Evolutionary conservation across 2,797 vertebrate genomes (phyloP), one percentile per base, ranked within the genome.

Genomic region (Pangasius djambal): DNA sequence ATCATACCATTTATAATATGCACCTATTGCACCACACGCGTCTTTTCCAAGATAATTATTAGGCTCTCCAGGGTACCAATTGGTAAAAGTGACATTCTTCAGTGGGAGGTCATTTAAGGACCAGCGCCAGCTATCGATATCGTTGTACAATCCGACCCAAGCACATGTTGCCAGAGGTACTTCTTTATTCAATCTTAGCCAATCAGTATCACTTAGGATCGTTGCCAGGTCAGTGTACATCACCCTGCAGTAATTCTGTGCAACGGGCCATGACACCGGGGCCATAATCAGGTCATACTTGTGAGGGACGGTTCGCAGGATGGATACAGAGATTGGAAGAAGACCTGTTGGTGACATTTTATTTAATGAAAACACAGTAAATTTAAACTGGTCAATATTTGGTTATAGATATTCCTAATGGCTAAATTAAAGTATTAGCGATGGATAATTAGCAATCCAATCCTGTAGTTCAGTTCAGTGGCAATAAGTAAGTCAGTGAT

Each of bases 191-290:
- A 69, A 67, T 50, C 40, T n/a, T 20, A 69, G n/a, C 83, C 63
- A 69, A 12, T 85, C 63, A 20, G 3, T 22, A 85, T 69, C 63
- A n/a, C 40, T 52, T 10, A 69, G 1, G 83, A 72, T 25, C 3
- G n/a, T 37, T 50, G 84, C 84, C n/a, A 85, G 50, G 12, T 85
- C 84, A 15, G 4, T 25, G 67, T 85, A 57, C 3, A 10, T 65
- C n/a, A 31, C 83, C n/a, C 83, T 85, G 63, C 44, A 85, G 63
- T 85, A 85, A 50, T 34, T 57, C 67, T 85, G 48, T 52, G 84
- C 84, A 55, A 18, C 5, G 12, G 0, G 0, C 88, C 89, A 90
- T 0, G 22, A 34, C 52, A 4, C 28, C 1, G 0, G 0, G 37
- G 40, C 1, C 40, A 6, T 13, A 7, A 87, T 86, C 16, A 91